Percentiles rank a stretch among this genome's conserved stretches.
Evolutionary conservation across 1,140 invertebrate genomes (phyloP).

Genomic region (Dolichoris vasculosae): DNA sequence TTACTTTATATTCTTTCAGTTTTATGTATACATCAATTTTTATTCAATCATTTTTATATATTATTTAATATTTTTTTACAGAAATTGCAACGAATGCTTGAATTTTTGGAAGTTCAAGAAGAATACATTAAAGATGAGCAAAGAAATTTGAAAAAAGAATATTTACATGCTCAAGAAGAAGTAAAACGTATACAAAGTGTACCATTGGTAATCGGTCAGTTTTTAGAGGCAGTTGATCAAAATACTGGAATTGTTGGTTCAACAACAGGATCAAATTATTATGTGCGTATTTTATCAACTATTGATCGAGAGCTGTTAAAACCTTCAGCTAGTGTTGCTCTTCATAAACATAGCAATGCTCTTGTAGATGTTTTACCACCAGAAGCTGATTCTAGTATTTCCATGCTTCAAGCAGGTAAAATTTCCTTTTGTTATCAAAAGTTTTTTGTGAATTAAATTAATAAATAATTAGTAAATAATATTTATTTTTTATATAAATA

Average conservation of each 20-base stretch:
- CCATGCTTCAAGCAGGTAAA: constrained; percentile 93
- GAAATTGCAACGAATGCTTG: constrained; percentile 96
- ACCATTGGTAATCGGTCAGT: constrained; percentile 97
- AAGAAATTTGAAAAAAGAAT: constrained; percentile 97
- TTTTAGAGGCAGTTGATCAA: constrained; percentile 97
- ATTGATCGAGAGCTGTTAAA: constrained; percentile 97
- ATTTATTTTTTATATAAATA: background rate
- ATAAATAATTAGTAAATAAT: background rate
- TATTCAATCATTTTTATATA: constrained; percentile 34
- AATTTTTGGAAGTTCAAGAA: constrained; percentile 97
- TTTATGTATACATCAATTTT: no score
- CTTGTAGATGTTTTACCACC: constrained; percentile 97
- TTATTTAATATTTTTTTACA: constrained; percentile 67
- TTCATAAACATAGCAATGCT: constrained; percentile 99
- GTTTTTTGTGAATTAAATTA: background rate
- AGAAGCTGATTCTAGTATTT: constrained; percentile 97
- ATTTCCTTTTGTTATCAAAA: constrained; percentile 16
- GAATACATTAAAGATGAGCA: constrained; percentile 99
- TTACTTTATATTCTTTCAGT: no score
- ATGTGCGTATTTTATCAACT: constrained; percentile 96
- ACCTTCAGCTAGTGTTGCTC: constrained; percentile 95
- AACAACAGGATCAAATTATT: constrained; percentile 95
- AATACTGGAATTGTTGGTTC: constrained; percentile 94
- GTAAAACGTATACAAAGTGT: constrained; percentile 98
- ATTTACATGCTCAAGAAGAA: constrained; percentile 97